Evolutionary conservation across 2,797 vertebrate genomes (phyloP).

Genomic region (Orestias chungarensis): DNA sequence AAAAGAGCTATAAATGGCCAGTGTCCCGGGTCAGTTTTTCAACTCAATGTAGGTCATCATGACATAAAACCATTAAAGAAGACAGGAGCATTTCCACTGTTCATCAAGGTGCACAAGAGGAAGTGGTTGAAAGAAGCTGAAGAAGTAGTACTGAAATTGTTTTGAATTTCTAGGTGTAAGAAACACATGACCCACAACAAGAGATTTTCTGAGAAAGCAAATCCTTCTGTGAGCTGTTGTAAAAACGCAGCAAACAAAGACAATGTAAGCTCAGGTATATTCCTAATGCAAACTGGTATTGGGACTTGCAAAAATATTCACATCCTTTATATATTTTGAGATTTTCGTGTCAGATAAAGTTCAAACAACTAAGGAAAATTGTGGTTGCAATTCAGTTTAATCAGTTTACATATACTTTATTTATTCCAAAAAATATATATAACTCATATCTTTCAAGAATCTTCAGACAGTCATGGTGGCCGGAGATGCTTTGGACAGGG

Average conservation of each 20-base stretch:
- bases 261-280: slow-evolving; percentile 21
- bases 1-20: slow-evolving; percentile 73
- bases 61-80: slow-evolving; percentile 34
- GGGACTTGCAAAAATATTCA: background rate
- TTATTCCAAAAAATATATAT: background rate
- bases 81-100: slow-evolving; percentile 35
- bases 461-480: background rate
- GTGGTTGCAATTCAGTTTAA: background rate
- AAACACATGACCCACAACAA: slow-evolving; percentile 16
- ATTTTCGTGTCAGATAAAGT: background rate
- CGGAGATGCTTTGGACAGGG: background rate
- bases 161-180: background rate
- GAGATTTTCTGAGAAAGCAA: slow-evolving; percentile 40
- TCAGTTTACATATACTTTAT: background rate
- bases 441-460: background rate
- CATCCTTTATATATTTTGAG: no score
- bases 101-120: slow-evolving; percentile 25
- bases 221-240: slow-evolving; percentile 24
- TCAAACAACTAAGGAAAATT: background rate
- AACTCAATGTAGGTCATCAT: slow-evolving; percentile 68
- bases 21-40: slow-evolving; percentile 66
- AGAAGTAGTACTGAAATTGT: slow-evolving; percentile 3
- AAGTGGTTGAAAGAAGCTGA: slow-evolving; percentile 39
- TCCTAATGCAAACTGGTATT: slow-evolving; percentile 19
- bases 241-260: slow-evolving; percentile 19